Conservation (phyloP, 2,113 vertebrate species). For the Ophthalmolycus amberensis region DNA sequence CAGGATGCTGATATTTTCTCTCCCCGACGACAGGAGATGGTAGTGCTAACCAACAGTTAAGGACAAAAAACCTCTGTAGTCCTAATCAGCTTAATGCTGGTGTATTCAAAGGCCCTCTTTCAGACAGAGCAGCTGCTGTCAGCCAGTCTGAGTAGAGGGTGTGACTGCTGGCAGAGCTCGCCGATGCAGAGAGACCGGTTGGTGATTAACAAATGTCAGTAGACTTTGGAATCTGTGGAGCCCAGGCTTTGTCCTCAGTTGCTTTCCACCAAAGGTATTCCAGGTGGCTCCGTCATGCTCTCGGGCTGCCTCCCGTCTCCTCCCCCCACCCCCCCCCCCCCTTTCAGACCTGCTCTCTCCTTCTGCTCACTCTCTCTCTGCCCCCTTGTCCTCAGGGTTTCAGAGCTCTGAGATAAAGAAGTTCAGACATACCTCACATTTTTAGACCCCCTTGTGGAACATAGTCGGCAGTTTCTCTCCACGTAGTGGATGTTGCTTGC, state of each 20-base stretch:
- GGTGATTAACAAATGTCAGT: conserved; percentile 99
- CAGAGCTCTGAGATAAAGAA: conserved; percentile 77
- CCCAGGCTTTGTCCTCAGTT: conserved; percentile 89
- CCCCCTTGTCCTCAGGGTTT: conserved; percentile 69
- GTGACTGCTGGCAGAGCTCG: conserved; percentile 92
- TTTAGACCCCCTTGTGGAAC: conserved; percentile 79
- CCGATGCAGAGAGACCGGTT: conserved; percentile 94
- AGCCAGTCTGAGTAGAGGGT: conserved; percentile 91
- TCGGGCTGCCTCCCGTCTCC: conserved; percentile 52
- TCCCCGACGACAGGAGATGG: conserved; percentile 61
- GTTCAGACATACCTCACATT: conserved; percentile 83
- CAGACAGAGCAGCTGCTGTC: conserved; percentile 88
- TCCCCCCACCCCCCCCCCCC: conserved; percentile 23
- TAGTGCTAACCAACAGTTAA: conserved; percentile 76
- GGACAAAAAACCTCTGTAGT: conserved; percentile 82
- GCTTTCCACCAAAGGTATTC: conserved; percentile 84
- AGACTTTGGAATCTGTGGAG: conserved; percentile 99
- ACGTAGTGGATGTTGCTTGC: conserved; percentile 25
- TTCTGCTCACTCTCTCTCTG: conserved; percentile 28
- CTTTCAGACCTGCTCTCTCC: conserved; percentile 41
- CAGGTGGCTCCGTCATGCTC: conserved; percentile 84
- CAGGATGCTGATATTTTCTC: conserved; percentile 35
- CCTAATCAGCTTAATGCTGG: conserved; percentile 85
- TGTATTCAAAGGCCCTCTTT: conserved; percentile 87
- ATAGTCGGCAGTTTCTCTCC: conserved; percentile 61